Evolutionary conservation across 92 coral and sea anemone genomes (phyloP), one percentile per base, ranked within the genome.

Genomic region (Actinostola sp.): DNA sequence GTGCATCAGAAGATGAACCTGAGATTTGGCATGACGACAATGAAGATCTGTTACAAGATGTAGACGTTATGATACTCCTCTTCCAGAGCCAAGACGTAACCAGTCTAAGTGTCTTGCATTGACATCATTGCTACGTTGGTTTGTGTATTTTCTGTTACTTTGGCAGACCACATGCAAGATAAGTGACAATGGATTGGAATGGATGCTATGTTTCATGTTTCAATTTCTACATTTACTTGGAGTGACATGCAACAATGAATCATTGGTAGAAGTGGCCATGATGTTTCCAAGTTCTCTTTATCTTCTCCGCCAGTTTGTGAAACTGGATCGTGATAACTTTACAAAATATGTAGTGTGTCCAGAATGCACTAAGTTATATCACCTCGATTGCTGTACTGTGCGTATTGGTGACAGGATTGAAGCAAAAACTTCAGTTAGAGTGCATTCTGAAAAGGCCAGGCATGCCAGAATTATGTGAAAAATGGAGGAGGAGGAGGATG

Each of bases 111-210:
- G 24, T 19, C 77, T 52, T 21, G 63, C 73, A 28, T 73, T 67
- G 21, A 50, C 79, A 19, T 73, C 82, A 28, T 41, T 85, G 42
- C 73, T 79, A 3, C 72, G 61, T 29, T 85, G 90, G 86, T 74
- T 80, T 71, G 58, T 79, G 17, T 80, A 74, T 42, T 81, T 86
- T 55, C 7, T 82, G 67, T 60, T 86, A 21, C 67, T 86, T 49
- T 72, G 86, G 86, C 89, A 84, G 36, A 59, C 79, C 20, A 65
- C 77, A n/a, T 71, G 69, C 57, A 72, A 84, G 28, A 38, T 84
- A 17, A 84, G 89, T n/a, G n/a, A n/a, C n/a, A n/a, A n/a, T n/a
- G n/a, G n/a, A n/a, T n/a, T n/a, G n/a, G n/a, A n/a, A n/a, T 84
- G 89, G 84, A 13, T 84, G 67, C 59, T 84, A 3, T 31, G 60